Percentiles rank a stretch among this genome's conserved stretches.
Evolutionary conservation across 2,888 invertebrate genomes (phyloP).

Genomic region (Malthinus seriepunctatus): DNA sequence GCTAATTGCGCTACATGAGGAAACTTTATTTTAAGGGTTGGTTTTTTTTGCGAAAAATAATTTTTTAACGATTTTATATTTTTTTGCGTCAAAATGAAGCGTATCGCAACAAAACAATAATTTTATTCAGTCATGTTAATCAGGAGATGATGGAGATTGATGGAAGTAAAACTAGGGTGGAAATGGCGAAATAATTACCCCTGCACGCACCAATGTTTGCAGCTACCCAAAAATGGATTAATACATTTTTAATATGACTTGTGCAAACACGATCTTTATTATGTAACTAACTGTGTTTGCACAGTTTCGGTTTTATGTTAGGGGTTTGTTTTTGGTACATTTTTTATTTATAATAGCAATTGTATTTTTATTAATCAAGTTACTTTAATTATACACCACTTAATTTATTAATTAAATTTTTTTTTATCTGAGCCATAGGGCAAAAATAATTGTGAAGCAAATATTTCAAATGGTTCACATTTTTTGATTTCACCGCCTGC

Average conservation of each 20-base stretch:
- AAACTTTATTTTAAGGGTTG: neutral
- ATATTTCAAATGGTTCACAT: neutral
- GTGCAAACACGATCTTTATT: conserved; percentile 52
- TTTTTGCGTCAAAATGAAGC: conserved; percentile 1
- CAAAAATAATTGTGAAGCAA: neutral
- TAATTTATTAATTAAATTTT: conserved; percentile 1
- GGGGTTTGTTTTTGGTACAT: conserved; percentile 30
- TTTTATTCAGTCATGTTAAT: conserved; percentile 41
- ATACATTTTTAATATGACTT: conserved; percentile 55
- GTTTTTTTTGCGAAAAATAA: neutral
- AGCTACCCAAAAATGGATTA: conserved; percentile 54
- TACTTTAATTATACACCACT: conserved; percentile 14
- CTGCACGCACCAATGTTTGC: conserved; percentile 49
- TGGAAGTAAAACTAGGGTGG: conserved; percentile 46
- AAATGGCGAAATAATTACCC: conserved; percentile 56
- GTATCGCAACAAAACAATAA: conserved; percentile 17
- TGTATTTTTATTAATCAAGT: conserved; percentile 26
- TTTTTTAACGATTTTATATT: neutral
- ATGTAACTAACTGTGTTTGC: conserved; percentile 45
- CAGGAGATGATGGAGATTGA: conserved; percentile 56
- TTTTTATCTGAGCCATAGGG: too few relatives aligned
- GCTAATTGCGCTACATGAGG: conserved; percentile 18
- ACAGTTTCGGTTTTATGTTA: conserved; percentile 43
- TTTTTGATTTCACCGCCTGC: neutral
- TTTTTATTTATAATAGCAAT: conserved; percentile 25